These are phyloP conservation scores for Acipenser oxyrinchus DNA, from an alignment of 2,797 vertebrate species.

Conservation along the genomic window DNA sequence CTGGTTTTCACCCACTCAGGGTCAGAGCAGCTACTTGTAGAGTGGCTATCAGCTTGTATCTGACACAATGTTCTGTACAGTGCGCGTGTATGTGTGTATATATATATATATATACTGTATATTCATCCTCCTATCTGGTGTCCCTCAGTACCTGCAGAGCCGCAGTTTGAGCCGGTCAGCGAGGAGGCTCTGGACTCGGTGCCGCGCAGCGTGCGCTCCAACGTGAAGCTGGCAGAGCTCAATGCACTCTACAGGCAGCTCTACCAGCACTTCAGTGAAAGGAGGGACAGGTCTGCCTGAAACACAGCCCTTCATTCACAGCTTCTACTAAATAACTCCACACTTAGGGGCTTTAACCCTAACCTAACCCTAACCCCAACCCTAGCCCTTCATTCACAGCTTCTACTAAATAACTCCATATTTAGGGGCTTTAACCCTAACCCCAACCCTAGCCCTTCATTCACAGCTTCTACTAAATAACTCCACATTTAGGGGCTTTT, in stretches of 20 bases:
- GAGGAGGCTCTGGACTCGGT: constrained; percentile 32
- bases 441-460: not conserved
- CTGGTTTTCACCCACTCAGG: too few species aligned
- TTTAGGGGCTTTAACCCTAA: not conserved
- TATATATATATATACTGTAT: too few species aligned
- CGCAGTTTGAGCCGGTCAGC: constrained; percentile 27
- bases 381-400: not conserved
- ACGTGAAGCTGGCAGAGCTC: constrained; percentile 38
- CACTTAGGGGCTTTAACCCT: not conserved
- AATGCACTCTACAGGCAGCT: constrained; percentile 42
- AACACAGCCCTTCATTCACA: not conserved
- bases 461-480: not conserved
- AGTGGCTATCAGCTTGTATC: too few species aligned
- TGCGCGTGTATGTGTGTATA: too few species aligned
- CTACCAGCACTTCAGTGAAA: constrained; percentile 34
- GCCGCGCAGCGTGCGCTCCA: constrained; percentile 33
- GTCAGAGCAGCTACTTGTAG: too few species aligned
- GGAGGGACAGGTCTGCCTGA: constrained; percentile 35
- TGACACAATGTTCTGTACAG: too few species aligned
- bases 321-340: not conserved
- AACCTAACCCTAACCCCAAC: not conserved
- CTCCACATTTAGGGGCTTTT: not conserved
- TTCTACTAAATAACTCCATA: not conserved
- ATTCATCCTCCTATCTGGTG: too few species aligned
- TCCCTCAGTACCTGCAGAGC: not conserved